Base-by-base conservation (phyloP, 1,140 invertebrate species). In the Trissolcus basalis region DNA sequence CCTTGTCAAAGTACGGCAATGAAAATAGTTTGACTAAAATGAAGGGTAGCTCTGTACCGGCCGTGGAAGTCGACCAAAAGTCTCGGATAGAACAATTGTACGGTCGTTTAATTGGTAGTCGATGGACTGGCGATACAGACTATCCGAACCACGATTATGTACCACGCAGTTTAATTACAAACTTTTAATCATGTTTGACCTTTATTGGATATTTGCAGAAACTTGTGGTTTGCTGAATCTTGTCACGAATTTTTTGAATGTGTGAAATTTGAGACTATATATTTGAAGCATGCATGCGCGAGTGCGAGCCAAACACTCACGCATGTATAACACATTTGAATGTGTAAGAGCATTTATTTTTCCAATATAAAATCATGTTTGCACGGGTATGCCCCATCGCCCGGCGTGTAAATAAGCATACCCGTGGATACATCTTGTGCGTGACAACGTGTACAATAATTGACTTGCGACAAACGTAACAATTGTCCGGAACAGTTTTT, bases 151-250 rank as follows among this genome's bases (percentile, higher is more conserved):
- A 80, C 78, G 60, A 82, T 78, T 80, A 83, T 82, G 81, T 82
- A 80, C 78, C 81, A 86, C 81, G 83, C 83, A 86, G 83, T 85
- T 84, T 27, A 27, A 84, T n/a, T 77, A 82, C 83, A 71, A 84
- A 72, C 69, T 85, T 86, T 86, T 81, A 86, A 88, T 86, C 83
- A 88, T 87, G 84, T 87, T 88, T 87, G 84, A 85, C 83, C 79
- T 87, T 86, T 87, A 85, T 81, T 88, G 83, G 81, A 86, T 87
- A 88, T 87, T 86, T 88, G 84, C 86, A 88, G 85, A 87, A 87
- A 86, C 86, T 88, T 88, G 86, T 87, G 85, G 87, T 88, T 87
- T 88, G 87, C 86, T 86, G 85, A 87, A 87, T 87, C 85, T 88
- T 88, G 86, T 88, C 85, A 88, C 84, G 76, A 88, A 80, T 86